These are phyloP conservation scores for Macrosteles quadrilineatus DNA, from an alignment of 1,140 invertebrate genomes.

Conservation along the genomic window DNA sequence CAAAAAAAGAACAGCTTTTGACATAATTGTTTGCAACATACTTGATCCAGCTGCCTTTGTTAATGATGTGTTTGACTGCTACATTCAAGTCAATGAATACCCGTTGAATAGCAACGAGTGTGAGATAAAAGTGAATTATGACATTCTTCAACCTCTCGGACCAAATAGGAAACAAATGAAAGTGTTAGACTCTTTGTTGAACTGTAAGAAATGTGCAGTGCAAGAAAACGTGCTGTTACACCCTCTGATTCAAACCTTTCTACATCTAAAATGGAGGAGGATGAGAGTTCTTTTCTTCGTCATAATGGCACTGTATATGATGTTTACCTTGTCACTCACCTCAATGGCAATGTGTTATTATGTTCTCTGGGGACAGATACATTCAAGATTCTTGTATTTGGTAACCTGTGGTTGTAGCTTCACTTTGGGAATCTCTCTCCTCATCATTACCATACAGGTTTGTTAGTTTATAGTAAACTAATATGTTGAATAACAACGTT, in stretches of 20 bases:
- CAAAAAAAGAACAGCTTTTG: constrained; percentile 49
- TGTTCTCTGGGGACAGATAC: background rate
- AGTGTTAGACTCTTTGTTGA: constrained; percentile 54
- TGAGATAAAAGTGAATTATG: too few species aligned
- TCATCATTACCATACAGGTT: constrained; percentile 15
- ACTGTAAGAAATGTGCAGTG: constrained; percentile 52
- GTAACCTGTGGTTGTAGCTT: background rate
- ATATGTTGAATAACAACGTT: too few species aligned
- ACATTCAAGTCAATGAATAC: constrained; percentile 51
- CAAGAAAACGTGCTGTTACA: constrained; percentile 53
- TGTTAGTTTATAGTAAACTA: too few species aligned
- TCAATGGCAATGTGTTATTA: constrained; percentile 20
- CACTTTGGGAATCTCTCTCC: background rate
- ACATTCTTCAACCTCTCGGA: constrained; percentile 50
- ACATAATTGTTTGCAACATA: constrained; percentile 54
- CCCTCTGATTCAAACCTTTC: constrained; percentile 53
- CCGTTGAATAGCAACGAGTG: constrained; percentile 52
- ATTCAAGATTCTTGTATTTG: background rate
- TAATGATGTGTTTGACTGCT: constrained; percentile 55
- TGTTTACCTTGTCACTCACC: constrained; percentile 49
- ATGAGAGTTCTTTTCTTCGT: constrained; percentile 51
- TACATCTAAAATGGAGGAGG: constrained; percentile 53
- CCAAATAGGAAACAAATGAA: constrained; percentile 48
- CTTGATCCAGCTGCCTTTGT: constrained; percentile 55
- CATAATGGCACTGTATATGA: constrained; percentile 48